Evolutionary conservation across 2,113 vertebrate species (phyloP).

Genomic region (Otolemur garnettii): DNA sequence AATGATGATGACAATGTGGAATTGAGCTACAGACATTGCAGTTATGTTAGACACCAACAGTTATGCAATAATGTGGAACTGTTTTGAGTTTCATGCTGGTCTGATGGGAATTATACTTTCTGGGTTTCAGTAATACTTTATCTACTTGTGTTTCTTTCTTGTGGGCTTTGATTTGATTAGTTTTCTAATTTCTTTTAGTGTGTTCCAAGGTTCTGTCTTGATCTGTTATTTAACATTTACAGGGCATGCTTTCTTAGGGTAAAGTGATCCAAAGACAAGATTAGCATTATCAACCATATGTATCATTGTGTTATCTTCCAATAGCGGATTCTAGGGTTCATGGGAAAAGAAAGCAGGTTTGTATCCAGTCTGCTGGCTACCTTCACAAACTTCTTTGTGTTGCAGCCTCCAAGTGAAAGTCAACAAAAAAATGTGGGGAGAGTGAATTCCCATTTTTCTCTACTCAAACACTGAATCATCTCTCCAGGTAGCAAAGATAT

Average conservation of each 20-base stretch:
- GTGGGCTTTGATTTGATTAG: slow-evolving; percentile 74
- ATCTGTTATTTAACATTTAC: slow-evolving; percentile 62
- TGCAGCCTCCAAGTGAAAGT: not conserved
- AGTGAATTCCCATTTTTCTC: not conserved
- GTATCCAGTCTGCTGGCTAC: not conserved
- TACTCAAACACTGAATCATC: not conserved
- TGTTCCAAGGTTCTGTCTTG: slow-evolving; percentile 69
- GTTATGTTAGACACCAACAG: slow-evolving; percentile 77
- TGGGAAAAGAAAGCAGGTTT: not conserved
- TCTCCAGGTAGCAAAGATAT: not conserved
- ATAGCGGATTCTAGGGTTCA: not conserved
- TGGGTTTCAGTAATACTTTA: slow-evolving; percentile 80
- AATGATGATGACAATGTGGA: slow-evolving; percentile 2
- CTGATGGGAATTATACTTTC: slow-evolving; percentile 80
- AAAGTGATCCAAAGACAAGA: slow-evolving; percentile 62
- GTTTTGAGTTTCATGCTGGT: slow-evolving; percentile 83
- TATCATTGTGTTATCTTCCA: not conserved
- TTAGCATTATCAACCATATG: slow-evolving; percentile 27
- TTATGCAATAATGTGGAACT: slow-evolving; percentile 77
- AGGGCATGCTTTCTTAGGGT: slow-evolving; percentile 52
- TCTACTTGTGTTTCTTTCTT: slow-evolving; percentile 68
- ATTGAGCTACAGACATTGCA: slow-evolving; percentile 64
- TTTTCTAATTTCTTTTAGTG: slow-evolving; percentile 72
- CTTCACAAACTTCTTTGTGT: not conserved
- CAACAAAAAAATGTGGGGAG: slow-evolving; percentile 22